These are phyloP conservation scores for Otolemur garnettii DNA, from an alignment of 2,113 vertebrate genomes.

Conservation along the genomic window DNA sequence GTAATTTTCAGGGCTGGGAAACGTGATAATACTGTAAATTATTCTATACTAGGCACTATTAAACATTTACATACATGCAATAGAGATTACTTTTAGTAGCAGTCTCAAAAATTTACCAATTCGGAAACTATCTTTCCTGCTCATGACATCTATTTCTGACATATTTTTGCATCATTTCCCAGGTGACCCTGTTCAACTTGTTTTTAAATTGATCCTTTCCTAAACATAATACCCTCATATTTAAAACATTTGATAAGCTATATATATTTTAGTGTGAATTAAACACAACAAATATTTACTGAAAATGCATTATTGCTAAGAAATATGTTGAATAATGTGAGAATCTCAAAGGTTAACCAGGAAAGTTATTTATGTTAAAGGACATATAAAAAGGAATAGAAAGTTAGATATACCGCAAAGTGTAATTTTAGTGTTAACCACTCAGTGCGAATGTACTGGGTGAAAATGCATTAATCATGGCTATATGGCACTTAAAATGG, in stretches of 20 bases:
- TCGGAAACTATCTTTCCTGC: not conserved
- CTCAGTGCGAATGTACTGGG: not conserved
- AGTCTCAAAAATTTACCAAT: not conserved
- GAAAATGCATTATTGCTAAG: not conserved
- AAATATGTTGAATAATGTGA: not conserved
- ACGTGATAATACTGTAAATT: not conserved
- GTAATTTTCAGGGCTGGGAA: not conserved
- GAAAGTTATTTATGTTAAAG: not conserved
- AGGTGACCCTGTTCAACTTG: not conserved
- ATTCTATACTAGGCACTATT: not conserved
- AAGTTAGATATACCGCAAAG: not conserved
- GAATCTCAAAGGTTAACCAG: not conserved
- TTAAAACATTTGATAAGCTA: not conserved
- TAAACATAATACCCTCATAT: not conserved
- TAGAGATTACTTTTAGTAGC: not conserved
- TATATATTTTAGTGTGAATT: conserved; percentile 26
- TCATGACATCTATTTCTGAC: not conserved
- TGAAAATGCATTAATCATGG: not conserved
- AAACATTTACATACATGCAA: not conserved
- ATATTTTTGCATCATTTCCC: not conserved
- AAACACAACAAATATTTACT: not conserved
- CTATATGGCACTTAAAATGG: not conserved
- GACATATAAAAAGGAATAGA: not conserved
- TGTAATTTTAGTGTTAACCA: not conserved
- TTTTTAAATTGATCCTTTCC: not conserved